A percentile compares a stretch with the other conserved stretches of the same genome.
Conservation (phyloP, 2,797 vertebrate species). For the Lithobates sylvaticus region DNA sequence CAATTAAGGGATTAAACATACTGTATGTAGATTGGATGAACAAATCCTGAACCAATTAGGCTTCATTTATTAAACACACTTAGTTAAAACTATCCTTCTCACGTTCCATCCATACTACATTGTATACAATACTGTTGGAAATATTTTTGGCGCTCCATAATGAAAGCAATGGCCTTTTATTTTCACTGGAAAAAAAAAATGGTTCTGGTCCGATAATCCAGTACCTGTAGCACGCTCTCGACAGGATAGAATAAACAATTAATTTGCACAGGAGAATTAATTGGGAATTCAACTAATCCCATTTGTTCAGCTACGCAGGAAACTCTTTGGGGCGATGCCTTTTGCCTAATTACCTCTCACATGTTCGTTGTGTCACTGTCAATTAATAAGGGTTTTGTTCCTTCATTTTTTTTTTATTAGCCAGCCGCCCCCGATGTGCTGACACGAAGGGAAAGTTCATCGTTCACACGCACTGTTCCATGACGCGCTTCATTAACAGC, state of each 20-base stretch:
- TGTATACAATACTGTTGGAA: background rate
- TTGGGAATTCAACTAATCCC: constrained; percentile 36
- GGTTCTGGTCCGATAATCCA: background rate
- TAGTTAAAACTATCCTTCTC: background rate
- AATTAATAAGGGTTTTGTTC: constrained; percentile 19
- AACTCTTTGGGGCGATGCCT: constrained; percentile 6
- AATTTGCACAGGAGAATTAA: constrained; percentile 37
- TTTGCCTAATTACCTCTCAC: constrained; percentile 1
- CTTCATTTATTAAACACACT: no score
- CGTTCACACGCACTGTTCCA: constrained; percentile 9
- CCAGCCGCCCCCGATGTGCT: constrained; percentile 16
- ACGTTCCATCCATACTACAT: background rate
- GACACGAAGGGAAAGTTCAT: background rate
- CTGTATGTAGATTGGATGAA: no score
- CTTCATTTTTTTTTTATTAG: background rate
- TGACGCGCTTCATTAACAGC: background rate
- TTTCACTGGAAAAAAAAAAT: background rate
- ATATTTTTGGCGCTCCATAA: background rate
- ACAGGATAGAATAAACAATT: constrained; percentile 42
- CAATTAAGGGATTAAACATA: no score
- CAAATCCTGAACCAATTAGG: background rate
- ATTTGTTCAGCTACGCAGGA: constrained; percentile 26
- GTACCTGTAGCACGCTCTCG: constrained; percentile 12
- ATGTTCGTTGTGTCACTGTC: constrained; percentile 20
- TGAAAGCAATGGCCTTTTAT: background rate